Percentiles rank a stretch among this genome's conserved stretches.
phyloP scores from a whole-genome alignment of 1,140 invertebrate species.

The Eurytemora carolleeae region DNA sequence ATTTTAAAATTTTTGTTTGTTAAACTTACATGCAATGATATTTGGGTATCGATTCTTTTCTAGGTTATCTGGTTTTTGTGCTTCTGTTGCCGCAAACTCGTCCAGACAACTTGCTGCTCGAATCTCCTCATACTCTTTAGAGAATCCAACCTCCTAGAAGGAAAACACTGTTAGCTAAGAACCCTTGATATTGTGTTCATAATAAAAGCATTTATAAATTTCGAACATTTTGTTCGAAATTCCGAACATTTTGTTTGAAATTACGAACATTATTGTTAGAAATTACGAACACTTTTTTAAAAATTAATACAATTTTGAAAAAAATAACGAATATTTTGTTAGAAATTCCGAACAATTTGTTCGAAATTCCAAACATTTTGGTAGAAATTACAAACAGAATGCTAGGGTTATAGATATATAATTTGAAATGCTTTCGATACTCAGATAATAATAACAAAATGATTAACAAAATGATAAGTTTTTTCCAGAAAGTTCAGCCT shows the following conservation, averaged over 20 bases:
- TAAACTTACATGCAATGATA: slow-evolving; percentile 46
- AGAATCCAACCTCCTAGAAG: slow-evolving; percentile 54
- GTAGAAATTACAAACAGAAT: no score
- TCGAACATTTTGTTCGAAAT: no score
- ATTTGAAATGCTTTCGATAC: no score
- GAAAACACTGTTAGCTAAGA: background rate
- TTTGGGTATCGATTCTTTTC: slow-evolving; percentile 82
- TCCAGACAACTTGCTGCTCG: slow-evolving; percentile 34
- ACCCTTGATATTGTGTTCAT: background rate
- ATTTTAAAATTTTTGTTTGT: no score
- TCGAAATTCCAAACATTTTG: no score
- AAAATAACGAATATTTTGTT: background rate
- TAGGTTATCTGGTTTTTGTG: slow-evolving; percentile 70
- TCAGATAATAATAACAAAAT: no score
- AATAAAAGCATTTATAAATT: background rate
- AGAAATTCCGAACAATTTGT: no score
- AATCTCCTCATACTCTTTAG: slow-evolving; percentile 74
- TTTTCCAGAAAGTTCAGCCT: background rate
- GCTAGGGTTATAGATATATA: no score
- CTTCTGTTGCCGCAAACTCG: slow-evolving; percentile 57
- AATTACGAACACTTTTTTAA: background rate
- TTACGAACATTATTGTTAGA: background rate
- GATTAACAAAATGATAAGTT: background rate
- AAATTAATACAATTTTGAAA: background rate
- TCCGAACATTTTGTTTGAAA: no score